Evolutionary conservation across 2,888 invertebrate genomes (phyloP), one percentile per base, ranked within the genome.

Genomic region (Holacanthella duospinosa): DNA sequence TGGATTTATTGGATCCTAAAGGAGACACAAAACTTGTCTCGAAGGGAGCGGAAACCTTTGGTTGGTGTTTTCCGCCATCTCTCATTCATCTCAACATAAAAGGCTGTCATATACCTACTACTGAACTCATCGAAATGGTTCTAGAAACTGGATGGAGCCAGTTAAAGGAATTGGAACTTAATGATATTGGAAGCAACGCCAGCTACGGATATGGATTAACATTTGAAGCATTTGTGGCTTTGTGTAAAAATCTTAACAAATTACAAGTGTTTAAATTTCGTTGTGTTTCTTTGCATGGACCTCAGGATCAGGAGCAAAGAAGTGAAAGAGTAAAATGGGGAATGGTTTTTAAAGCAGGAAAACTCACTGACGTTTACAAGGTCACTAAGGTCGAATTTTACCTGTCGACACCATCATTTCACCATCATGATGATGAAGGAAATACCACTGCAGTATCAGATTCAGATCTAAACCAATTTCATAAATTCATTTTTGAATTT

Each of bases 181-280:
- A 16, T 29, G 24, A 57, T 19, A 29, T 57, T 16, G 57, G 57
- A 12, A 21, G 3, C 2, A 57, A 9, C 6, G 48, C 6, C 12
- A 48, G 19, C 48, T 21, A 57, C 12, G 57, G 29, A 3, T 57
- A 9, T 61, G 66, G 66, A 2, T 27, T 66, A 28, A 64, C 64
- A n/a, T 25, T 63, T 1, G 59, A 44, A 1, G 59, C 64, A 16
- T 57, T 66, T 24, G n/a, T 63, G 1, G 36, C 24, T 6, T 56
- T 66, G 43, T 24, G 62, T 26, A 9, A 58, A 48, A 60, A 59
- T 6, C 24, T 57, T 9, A 16, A 16, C 2, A 29, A 57, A 19
- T 57, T 57, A 21, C 16, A 57, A 29, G n/a, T 29, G 12, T 29
- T 57, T 6, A 21, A 4, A 4, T 48, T 48, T 21, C 12, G 21